Evolutionary conservation across 1,140 invertebrate species (phyloP).

Genomic region (Dendrolimus punctatus): DNA sequence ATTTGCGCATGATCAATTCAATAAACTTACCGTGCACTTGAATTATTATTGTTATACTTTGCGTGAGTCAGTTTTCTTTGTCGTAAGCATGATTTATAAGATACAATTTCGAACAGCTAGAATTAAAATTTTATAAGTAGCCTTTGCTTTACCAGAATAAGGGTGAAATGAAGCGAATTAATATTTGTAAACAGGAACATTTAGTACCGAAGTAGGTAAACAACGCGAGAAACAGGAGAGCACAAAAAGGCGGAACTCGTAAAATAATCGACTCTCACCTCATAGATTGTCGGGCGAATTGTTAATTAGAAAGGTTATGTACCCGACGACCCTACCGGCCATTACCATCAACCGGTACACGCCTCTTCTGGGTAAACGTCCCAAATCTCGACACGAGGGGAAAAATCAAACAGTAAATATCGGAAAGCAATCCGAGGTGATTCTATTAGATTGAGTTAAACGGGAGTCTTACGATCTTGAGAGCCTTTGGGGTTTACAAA

Average conservation of each 20-base stretch:
- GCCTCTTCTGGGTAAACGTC: slow-evolving; percentile 57
- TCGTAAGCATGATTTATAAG: not conserved
- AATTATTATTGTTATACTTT: slow-evolving; percentile 22
- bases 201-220: slow-evolving; percentile 1
- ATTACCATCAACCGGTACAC: slow-evolving; percentile 51
- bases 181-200: no score
- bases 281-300: slow-evolving; percentile 43
- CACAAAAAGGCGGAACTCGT: slow-evolving; percentile 19
- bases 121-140: no score
- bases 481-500: slow-evolving; percentile 20
- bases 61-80: slow-evolving; percentile 4
- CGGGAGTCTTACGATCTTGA: slow-evolving; percentile 32
- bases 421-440: slow-evolving; percentile 66
- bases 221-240: slow-evolving; percentile 4
- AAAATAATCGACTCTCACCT: slow-evolving; percentile 44
- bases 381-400: slow-evolving; percentile 55
- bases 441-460: slow-evolving; percentile 69
- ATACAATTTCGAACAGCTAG: no score
- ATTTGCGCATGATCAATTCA: slow-evolving; percentile 68
- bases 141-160: no score
- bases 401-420: slow-evolving; percentile 70
- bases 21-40: slow-evolving; percentile 52
- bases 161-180: no score
- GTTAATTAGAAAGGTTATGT: slow-evolving; percentile 63
- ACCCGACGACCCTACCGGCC: slow-evolving; percentile 33